Conservation (phyloP, 1,140 invertebrate genomes). For the Drosophila tropicalis region DNA sequence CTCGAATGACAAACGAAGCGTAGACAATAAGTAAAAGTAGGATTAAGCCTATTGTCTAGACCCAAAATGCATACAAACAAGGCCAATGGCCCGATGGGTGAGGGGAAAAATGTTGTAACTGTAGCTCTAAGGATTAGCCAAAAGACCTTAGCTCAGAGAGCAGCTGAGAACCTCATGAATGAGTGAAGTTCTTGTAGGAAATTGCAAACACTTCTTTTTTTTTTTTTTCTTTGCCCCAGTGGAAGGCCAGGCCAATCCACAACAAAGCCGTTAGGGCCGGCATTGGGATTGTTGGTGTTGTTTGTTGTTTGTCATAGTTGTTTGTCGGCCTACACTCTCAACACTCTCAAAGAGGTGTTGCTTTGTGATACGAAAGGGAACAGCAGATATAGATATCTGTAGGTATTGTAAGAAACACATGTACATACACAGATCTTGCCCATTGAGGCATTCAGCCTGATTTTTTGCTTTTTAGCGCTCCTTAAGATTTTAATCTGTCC, state of each 20-base stretch:
- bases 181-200: conserved; percentile 59
- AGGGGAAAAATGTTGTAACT: conserved; percentile 37
- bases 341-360: conserved; percentile 71
- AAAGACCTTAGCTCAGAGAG: conserved; percentile 19
- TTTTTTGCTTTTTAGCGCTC: conserved; percentile 73
- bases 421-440: conserved; percentile 38
- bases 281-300: conserved; percentile 34
- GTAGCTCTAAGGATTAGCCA: conserved; percentile 46
- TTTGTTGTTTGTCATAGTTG: background rate
- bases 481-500: conserved; percentile 74
- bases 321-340: conserved; percentile 43
- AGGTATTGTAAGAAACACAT: conserved; percentile 48
- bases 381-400: conserved; percentile 55
- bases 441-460: conserved; percentile 23
- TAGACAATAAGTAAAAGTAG: conserved; percentile 74
- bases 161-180: conserved; percentile 58
- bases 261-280: conserved; percentile 27
- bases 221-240: background rate
- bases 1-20: conserved; percentile 74
- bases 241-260: conserved; percentile 35
- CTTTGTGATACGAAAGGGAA: conserved; percentile 47
- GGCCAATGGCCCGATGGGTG: conserved; percentile 27
- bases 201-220: conserved; percentile 32
- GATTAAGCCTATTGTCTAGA: conserved; percentile 75
- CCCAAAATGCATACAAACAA: conserved; percentile 76